Evolutionary conservation across 2,113 vertebrate species (phyloP).

Genomic region (Scophthalmus maximus): DNA sequence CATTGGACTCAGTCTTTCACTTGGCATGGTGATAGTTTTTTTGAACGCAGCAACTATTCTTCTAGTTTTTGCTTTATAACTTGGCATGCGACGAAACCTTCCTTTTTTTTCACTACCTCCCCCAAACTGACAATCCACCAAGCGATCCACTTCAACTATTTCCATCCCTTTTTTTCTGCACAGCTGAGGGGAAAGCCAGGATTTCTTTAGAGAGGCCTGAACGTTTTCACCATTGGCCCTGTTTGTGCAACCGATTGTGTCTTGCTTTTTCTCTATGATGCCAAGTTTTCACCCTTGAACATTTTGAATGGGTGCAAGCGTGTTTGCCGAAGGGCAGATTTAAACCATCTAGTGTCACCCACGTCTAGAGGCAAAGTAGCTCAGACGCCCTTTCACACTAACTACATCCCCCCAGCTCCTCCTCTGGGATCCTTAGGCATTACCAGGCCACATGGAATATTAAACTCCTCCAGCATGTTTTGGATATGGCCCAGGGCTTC

Average conservation of each 20-base stretch:
- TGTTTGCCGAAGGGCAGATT: too few relatives aligned
- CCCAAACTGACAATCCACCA: neutral
- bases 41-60: too few relatives aligned
- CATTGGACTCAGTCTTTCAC: too few relatives aligned
- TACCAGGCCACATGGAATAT: neutral
- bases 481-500: neutral
- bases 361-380: neutral
- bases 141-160: neutral
- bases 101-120: neutral
- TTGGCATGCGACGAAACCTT: too few relatives aligned
- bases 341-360: too few relatives aligned
- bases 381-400: neutral
- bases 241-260: neutral
- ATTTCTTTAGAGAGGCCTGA: neutral
- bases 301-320: neutral
- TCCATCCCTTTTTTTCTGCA: neutral
- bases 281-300: neutral
- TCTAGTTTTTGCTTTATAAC: too few relatives aligned
- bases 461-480: neutral
- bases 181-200: neutral
- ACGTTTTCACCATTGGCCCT: neutral
- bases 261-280: neutral
- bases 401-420: neutral
- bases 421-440: neutral
- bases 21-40: too few relatives aligned